A percentile compares a stretch with the other conserved stretches of the same genome.
Evolutionary conservation across 2,888 invertebrate genomes (phyloP).

Genomic region (Temnothorax ravouxi): DNA sequence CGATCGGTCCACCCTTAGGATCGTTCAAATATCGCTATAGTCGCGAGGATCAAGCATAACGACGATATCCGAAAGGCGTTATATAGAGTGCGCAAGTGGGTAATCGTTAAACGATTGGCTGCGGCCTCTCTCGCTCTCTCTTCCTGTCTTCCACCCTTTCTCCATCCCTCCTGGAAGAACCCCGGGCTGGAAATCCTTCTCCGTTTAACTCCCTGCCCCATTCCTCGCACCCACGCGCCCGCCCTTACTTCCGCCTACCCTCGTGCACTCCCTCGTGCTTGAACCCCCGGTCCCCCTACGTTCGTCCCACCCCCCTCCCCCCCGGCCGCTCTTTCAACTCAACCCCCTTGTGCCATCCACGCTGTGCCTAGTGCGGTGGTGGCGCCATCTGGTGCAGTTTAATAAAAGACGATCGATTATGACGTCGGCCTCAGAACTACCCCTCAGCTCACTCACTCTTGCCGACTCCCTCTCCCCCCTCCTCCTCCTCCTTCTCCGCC

Average conservation of each 20-base stretch:
- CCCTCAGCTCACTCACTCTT: conserved; percentile 75
- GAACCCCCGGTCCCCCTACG: conserved; percentile 46
- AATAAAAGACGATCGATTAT: conserved; percentile 87
- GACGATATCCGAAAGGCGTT: conserved; percentile 83
- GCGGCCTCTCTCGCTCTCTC: conserved; percentile 73
- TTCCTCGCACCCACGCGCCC: conserved; percentile 72
- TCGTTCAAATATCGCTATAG: conserved; percentile 67
- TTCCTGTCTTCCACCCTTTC: conserved; percentile 46
- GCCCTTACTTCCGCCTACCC: conserved; percentile 76
- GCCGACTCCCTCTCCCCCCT: conserved; percentile 62
- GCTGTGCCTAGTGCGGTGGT: conserved; percentile 74
- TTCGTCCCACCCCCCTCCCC: conserved; percentile 32
- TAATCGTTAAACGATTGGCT: conserved; percentile 86
- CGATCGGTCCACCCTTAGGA: conserved; percentile 28
- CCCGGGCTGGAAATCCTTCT: conserved; percentile 73
- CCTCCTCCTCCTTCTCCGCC: neutral
- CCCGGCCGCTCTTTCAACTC: conserved; percentile 51
- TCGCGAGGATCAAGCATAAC: conserved; percentile 80
- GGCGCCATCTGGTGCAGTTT: conserved; percentile 86
- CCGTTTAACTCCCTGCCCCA: conserved; percentile 78
- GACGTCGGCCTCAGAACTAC: conserved; percentile 85
- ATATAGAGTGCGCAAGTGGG: conserved; percentile 83
- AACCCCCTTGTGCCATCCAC: conserved; percentile 65
- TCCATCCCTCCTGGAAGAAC: conserved; percentile 49
- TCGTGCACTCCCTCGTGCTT: conserved; percentile 41